Conservation (phyloP, 2,888 invertebrate genomes). For the Timema podura region DNA sequence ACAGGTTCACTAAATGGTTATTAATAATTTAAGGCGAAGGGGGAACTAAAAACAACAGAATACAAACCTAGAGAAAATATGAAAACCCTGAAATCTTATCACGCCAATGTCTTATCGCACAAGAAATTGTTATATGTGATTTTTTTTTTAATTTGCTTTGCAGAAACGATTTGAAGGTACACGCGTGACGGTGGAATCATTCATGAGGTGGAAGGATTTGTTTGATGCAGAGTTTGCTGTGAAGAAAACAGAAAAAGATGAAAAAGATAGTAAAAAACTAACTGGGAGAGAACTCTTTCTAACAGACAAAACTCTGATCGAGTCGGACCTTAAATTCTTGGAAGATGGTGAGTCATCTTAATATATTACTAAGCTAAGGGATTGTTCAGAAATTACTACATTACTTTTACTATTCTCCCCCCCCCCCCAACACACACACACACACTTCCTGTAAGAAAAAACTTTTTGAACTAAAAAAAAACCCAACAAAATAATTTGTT, state of each 20-base stretch:
- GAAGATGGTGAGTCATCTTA: slow-evolving; percentile 63
- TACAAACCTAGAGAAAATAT: no score
- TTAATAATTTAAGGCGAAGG: no score
- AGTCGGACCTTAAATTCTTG: slow-evolving; percentile 94
- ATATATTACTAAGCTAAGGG: neutral
- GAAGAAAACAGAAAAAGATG: slow-evolving; percentile 62
- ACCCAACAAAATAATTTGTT: no score
- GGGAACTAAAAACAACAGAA: no score
- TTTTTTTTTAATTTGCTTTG: slow-evolving; percentile 36
- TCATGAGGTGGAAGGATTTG: slow-evolving; percentile 86
- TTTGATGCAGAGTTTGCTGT: slow-evolving; percentile 74
- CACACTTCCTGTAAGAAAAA: no score
- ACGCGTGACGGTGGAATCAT: slow-evolving; percentile 90
- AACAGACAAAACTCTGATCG: slow-evolving; percentile 86
- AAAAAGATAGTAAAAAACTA: slow-evolving; percentile 73
- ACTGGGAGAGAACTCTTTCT: slow-evolving; percentile 94
- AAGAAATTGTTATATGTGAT: neutral
- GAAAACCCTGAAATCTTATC: no score
- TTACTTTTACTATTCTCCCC: neutral
- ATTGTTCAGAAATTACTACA: neutral
- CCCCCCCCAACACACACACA: no score
- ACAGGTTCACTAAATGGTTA: no score
- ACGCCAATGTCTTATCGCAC: no score
- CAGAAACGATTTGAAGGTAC: slow-evolving; percentile 95
- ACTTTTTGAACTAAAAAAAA: no score